phyloP scores from a whole-genome alignment of 2,888 invertebrate species.

The Patella caerulea region DNA sequence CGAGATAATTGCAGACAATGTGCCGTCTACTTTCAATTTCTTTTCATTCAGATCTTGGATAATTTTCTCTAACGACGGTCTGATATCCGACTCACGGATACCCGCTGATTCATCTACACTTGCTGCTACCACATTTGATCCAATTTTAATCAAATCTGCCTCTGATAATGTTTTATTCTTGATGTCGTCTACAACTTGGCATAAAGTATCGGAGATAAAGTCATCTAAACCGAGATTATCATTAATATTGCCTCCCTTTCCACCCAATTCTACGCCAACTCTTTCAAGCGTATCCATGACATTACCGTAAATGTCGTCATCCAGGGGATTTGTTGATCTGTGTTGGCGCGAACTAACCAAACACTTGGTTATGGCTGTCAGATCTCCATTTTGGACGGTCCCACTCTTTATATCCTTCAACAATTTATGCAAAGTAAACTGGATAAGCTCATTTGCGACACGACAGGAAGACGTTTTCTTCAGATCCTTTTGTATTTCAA shows the following conservation, averaged over 20 bases:
- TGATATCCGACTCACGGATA: constrained; percentile 16
- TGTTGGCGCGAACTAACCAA: constrained; percentile 31
- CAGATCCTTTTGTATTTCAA: constrained; percentile 8
- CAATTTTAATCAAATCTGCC: constrained; percentile 39
- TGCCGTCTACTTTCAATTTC: constrained; percentile 26
- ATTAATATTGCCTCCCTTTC: constrained; percentile 22
- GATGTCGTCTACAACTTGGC: constrained; percentile 42
- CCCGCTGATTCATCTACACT: constrained; percentile 16
- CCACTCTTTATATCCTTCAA: constrained; percentile 43
- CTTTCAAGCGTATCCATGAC: constrained; percentile 2
- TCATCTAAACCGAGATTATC: constrained; percentile 45
- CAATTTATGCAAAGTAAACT: constrained; percentile 47
- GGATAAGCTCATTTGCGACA: constrained; percentile 47
- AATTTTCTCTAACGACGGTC: constrained; percentile 19
- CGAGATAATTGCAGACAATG: constrained; percentile 35
- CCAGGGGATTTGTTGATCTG: not conserved
- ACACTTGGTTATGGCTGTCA: constrained; percentile 44
- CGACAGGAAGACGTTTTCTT: constrained; percentile 22
- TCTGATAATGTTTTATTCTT: constrained; percentile 39
- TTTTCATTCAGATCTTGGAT: constrained; percentile 26
- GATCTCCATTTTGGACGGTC: constrained; percentile 38
- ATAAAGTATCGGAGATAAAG: constrained; percentile 44
- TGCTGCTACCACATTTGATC: constrained; percentile 36
- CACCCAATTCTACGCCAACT: not conserved
- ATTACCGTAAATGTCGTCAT: not conserved